Evolutionary conservation across 2,113 vertebrate species (phyloP), one percentile per base, ranked within the genome.

Genomic region (Ornithorhynchus anatinus): DNA sequence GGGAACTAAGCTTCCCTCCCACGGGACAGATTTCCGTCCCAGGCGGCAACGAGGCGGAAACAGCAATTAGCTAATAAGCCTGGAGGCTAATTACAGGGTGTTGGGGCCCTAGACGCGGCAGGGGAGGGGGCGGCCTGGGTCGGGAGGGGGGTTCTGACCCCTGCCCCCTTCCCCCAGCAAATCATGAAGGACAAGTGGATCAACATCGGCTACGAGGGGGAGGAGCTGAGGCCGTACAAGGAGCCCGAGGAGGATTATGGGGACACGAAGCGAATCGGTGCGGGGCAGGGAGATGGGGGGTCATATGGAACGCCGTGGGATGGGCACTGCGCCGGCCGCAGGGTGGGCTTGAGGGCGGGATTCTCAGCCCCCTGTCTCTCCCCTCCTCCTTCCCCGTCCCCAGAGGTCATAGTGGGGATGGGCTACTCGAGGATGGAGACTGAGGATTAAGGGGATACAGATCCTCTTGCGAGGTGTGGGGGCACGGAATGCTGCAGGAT

Each of bases 131-230:
- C 12, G 0, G 1, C 10, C 35, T 5, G 7, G 6, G 22, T 25
- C 12, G 22, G 20, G 9, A 19, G 14, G 11, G 32, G 23, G 25
- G 27, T 8, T 19, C 14, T 29, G 10, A 14, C 13, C 14, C 7
- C 16, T 19, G 43, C 12, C 54, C 2, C 7, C 23, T 44, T 36
- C 33, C 31, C 23, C 4, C 62, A 98, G 96, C 96, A 98, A 98
- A 97, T 98, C 85, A 97, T 98, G 97, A 97, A 95, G 88, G 96
- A 98, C 89, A 96, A 96, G 5, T 98, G 97, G 97, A 95, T 98
- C 36, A 98, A 98, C 38, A 90, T 95, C 0, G 96, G 96, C 36
- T 94, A 92, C 4, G 97, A 98, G 2, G 89, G 94, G 0, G 94
- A 97, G 0, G 96, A 97, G 62, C 77, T 98, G 62, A 95, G 94